phyloP scores from a whole-genome alignment of 2,113 vertebrate genomes.

The Carollia perspicillata region DNA sequence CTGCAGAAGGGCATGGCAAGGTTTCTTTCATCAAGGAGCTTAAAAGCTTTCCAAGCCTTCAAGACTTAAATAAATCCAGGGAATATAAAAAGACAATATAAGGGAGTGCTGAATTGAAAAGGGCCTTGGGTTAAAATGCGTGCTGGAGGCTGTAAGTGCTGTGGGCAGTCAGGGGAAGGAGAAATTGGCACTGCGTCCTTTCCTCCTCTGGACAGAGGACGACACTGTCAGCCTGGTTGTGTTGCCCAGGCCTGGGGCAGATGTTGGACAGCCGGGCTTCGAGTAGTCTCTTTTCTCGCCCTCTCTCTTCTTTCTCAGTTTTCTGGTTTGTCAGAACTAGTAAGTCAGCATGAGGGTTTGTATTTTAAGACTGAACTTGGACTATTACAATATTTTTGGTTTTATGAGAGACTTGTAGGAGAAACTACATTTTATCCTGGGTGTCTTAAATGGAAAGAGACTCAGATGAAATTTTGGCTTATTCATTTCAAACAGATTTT shows the following conservation, averaged over 20 bases:
- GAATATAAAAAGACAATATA: background rate
- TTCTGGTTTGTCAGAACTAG: background rate
- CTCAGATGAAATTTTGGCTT: background rate
- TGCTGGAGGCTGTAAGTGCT: background rate
- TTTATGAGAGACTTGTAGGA: background rate
- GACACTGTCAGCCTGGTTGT: background rate
- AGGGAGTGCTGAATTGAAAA: background rate
- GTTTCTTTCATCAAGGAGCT: constrained; percentile 41
- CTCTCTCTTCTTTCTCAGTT: background rate
- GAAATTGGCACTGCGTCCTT: background rate
- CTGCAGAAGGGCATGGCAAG: background rate
- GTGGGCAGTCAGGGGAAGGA: background rate
- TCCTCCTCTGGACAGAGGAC: background rate
- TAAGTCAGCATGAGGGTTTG: background rate
- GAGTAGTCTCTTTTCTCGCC: background rate
- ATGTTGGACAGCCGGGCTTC: background rate
- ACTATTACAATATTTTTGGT: background rate
- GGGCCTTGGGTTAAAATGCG: background rate
- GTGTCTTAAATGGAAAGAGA: constrained; percentile 14
- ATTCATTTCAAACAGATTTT: constrained; percentile 19
- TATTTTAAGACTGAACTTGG: background rate
- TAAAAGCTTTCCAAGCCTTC: constrained; percentile 43
- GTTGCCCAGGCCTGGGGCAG: background rate
- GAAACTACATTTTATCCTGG: background rate
- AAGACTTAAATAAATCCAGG: constrained; percentile 42